Evolutionary conservation across 2,113 vertebrate genomes (phyloP).

Genomic region (Leptosomus discolor): DNA sequence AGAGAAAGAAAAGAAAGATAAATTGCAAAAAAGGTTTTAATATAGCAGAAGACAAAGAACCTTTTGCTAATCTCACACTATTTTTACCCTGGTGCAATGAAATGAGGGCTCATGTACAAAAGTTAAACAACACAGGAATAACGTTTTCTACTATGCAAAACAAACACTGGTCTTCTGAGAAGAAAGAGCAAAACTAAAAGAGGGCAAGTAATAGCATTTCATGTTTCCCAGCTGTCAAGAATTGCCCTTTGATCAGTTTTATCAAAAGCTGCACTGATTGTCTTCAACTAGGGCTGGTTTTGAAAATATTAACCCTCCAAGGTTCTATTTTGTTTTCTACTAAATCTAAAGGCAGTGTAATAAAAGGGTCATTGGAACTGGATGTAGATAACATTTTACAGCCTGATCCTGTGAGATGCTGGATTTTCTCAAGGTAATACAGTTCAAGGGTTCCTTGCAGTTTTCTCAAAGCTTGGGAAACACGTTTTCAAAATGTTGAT

Average conservation of each 20-base stretch:
- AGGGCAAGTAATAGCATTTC: constrained; percentile 51
- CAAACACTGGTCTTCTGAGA: constrained; percentile 48
- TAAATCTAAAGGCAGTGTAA: neutral
- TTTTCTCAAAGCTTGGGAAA: constrained; percentile 14
- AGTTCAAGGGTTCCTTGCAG: neutral
- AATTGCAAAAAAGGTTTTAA: constrained; percentile 7
- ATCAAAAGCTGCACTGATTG: constrained; percentile 52
- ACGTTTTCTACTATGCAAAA: constrained; percentile 2
- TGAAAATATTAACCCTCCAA: constrained; percentile 44
- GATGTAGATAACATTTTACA: neutral
- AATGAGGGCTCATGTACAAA: neutral
- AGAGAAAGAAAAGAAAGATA: neutral
- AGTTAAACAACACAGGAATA: constrained; percentile 19
- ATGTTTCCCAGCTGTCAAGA: constrained; percentile 43
- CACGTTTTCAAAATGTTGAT: neutral
- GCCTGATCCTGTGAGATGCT: neutral
- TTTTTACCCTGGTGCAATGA: constrained; percentile 1
- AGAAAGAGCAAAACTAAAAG: constrained; percentile 50
- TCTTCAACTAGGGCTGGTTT: constrained; percentile 10
- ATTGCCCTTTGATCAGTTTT: constrained; percentile 53
- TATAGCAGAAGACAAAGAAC: constrained; percentile 8
- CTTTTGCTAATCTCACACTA: neutral
- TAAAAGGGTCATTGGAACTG: neutral
- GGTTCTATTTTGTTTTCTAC: constrained; percentile 2
- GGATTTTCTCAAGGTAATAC: constrained; percentile 4